Evolutionary conservation across 2,113 vertebrate genomes (phyloP).

Genomic region (Gadus macrocephalus): DNA sequence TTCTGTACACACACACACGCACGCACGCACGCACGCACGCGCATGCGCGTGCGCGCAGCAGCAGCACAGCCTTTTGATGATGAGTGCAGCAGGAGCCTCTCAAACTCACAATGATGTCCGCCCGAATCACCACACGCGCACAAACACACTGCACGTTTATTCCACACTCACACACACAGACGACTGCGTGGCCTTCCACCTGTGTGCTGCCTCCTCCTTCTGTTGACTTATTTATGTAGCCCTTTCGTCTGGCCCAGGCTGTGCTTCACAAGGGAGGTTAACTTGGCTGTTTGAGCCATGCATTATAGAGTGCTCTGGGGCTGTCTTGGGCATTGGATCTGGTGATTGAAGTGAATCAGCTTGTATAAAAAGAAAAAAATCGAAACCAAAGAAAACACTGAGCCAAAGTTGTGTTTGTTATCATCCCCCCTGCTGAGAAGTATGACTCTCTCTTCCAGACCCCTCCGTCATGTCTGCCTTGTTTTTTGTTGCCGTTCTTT

Average conservation of each 20-base stretch:
- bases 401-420: too few species aligned
- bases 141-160: not conserved
- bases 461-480: conserved; percentile 5
- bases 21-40: not conserved
- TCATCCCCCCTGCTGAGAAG: conserved; percentile 18
- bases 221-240: conserved; percentile 21
- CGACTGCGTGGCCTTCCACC: not conserved
- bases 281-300: conserved; percentile 15
- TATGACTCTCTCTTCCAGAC: not conserved
- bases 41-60: too few species aligned
- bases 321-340: not conserved
- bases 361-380: conserved; percentile 3
- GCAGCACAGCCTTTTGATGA: conserved; percentile 38
- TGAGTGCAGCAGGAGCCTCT: conserved; percentile 20
- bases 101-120: conserved; percentile 16
- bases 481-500: conserved; percentile 8
- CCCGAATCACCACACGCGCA: conserved; percentile 9
- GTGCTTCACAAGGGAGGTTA: conserved; percentile 8
- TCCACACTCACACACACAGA: not conserved
- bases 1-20: not conserved
- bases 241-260: conserved; percentile 15
- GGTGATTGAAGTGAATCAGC: conserved; percentile 22
- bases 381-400: not conserved
- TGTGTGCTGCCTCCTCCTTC: not conserved
- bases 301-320: conserved; percentile 15